Percentiles rank a stretch among this genome's conserved stretches.
These are phyloP conservation scores for Lagenorhynchus albirostris DNA, from an alignment of 2,113 vertebrate genomes.

Conservation along the genomic window DNA sequence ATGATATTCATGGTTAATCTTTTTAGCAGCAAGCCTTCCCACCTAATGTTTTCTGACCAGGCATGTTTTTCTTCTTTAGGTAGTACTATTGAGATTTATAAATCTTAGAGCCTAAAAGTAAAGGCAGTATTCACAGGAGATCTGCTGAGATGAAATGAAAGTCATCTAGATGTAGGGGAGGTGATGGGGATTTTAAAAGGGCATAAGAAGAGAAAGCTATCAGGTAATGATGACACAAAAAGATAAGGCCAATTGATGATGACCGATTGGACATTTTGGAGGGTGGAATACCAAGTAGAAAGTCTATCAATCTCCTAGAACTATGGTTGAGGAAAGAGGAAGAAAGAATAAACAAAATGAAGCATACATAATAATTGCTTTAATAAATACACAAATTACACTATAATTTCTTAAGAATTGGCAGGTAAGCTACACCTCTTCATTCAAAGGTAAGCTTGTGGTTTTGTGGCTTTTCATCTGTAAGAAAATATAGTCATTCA, in stretches of 20 bases:
- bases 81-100: not conserved
- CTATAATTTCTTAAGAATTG: not conserved
- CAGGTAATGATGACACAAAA: not conserved
- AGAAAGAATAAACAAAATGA: not conserved
- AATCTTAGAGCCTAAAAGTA: not conserved
- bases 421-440: not conserved
- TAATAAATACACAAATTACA: too few relatives aligned
- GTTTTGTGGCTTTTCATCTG: constrained; percentile 22
- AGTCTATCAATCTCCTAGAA: not conserved
- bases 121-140: not conserved
- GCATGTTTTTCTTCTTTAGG: not conserved
- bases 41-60: not conserved
- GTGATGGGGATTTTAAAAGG: not conserved
- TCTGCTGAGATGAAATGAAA: not conserved
- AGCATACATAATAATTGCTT: not conserved
- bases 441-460: not conserved
- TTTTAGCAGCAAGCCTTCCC: not conserved
- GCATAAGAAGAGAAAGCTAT: not conserved
- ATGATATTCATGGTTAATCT: not conserved
- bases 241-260: not conserved
- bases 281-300: not conserved
- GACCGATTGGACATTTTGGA: not conserved
- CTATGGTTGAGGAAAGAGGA: not conserved
- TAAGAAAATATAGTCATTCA: not conserved
- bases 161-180: not conserved